These are phyloP conservation scores for Gulo gulo DNA, from an alignment of 2,113 vertebrate genomes.

Conservation along the genomic window DNA sequence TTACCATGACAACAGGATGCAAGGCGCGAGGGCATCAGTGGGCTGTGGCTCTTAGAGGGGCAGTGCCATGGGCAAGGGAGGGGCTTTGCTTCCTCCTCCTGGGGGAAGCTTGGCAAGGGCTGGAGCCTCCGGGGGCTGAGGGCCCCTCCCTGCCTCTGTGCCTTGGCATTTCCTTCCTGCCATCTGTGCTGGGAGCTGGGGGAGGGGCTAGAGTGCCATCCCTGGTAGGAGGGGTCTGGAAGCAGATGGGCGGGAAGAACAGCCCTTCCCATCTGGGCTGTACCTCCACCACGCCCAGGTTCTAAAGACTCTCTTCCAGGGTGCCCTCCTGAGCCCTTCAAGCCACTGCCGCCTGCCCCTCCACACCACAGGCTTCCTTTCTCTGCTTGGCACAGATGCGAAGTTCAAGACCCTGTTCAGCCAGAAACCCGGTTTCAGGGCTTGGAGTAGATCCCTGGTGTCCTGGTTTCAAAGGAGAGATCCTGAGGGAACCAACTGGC, in stretches of 20 bases:
- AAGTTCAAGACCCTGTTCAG: constrained; percentile 11
- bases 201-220: constrained; percentile 65
- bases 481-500: not conserved
- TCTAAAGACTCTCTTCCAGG: constrained; percentile 31
- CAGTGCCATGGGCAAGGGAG: constrained; percentile 70
- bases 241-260: constrained; percentile 58
- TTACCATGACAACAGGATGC: constrained; percentile 78
- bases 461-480: not conserved
- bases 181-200: constrained; percentile 64
- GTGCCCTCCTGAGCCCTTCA: not conserved
- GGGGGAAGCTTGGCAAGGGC: constrained; percentile 72
- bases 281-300: not conserved
- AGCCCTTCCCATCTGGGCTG: constrained; percentile 50
- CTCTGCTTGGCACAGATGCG: constrained; percentile 3
- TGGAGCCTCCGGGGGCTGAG: constrained; percentile 59
- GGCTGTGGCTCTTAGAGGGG: constrained; percentile 77
- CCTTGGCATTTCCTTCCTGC: constrained; percentile 75
- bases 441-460: not conserved
- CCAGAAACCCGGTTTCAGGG: not conserved
- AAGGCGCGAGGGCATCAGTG: constrained; percentile 80
- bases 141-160: constrained; percentile 69
- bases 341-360: not conserved
- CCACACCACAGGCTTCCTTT: not conserved
- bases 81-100: constrained; percentile 66
- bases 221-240: constrained; percentile 65